phyloP scores from a whole-genome alignment of 2,797 vertebrate genomes.

The Dendrocincla tyrannina region DNA sequence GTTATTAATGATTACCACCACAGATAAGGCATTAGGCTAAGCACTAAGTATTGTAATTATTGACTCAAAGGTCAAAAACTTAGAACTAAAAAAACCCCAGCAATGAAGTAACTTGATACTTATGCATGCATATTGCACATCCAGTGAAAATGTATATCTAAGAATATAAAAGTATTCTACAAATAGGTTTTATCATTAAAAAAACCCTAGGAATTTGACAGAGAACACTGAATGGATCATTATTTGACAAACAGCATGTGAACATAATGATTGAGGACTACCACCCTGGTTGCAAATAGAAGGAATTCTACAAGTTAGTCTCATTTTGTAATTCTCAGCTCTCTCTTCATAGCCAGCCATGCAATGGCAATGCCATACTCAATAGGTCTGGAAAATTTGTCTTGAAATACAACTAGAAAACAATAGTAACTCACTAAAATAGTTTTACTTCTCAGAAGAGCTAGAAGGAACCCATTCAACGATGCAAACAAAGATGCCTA shows the following conservation, averaged over 20 bases:
- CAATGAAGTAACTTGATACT: neutral
- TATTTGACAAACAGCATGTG: neutral
- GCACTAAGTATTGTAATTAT: neutral
- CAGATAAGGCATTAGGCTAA: neutral
- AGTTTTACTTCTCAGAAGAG: neutral
- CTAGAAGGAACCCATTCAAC: neutral
- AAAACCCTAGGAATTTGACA: neutral
- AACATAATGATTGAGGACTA: neutral
- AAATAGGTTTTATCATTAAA: neutral
- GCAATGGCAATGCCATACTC: neutral
- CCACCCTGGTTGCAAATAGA: neutral
- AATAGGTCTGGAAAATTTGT: neutral
- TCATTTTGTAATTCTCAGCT: neutral
- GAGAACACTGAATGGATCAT: neutral
- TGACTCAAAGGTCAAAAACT: neutral
- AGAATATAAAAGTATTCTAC: neutral
- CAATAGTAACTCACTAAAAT: neutral
- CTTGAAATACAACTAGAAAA: neutral
- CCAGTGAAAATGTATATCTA: neutral
- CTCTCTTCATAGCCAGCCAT: neutral
- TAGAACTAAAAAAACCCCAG: neutral
- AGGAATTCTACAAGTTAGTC: neutral
- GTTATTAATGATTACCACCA: neutral
- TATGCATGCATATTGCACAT: neutral
- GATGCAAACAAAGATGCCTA: neutral